Evolutionary conservation across 53 echinoderm and acorn worm species (phyloP), one percentile per base, ranked within the genome.

Genomic region (Luidia sarsii): DNA sequence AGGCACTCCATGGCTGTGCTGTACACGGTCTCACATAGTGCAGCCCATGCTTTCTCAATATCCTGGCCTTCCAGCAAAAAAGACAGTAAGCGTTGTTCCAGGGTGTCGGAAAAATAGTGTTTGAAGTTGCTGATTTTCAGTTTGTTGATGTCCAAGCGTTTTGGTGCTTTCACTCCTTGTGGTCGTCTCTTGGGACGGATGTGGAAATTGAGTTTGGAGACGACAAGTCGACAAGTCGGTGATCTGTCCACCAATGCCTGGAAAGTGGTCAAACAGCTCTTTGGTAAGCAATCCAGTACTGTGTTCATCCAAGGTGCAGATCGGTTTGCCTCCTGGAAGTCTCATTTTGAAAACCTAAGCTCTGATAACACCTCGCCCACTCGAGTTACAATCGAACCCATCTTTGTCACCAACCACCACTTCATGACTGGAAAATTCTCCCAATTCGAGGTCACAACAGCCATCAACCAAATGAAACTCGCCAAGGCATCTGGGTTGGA

Each of bases 161-260:
- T 80, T 14, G 34, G 2, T 8, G 43, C 33, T 43, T 61, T 71
- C 32, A 50, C 50, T 16, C 75, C 65, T 14, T 75, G 65, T 2
- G 50, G 75, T 5, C 65, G 37, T 25, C 66, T 31, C 39, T 62
- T 63, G n/a, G 65, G 50, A 31, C 59, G 57, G 35, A 70, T 60
- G 33, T 25, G 33, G 62, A 74, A 24, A 13, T 50, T 39, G 30
- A 64, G 38, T 36, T 74, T 85, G n/a, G 74, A 74, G 25, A 62
- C 18, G 48, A 73, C 52, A 4, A 74, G 25, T 49, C 18, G 48
- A 73, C 52, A 4, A 41, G 41, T 10, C 70, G 13, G 48, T 83
- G 71, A 21, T 83, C 84, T 1, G 84, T 53, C 71, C 48, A 70
- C 34, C 61, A 61, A 8, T 70, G 45, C 70, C 49, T 3, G 48